Percentiles rank a stretch among this genome's conserved stretches.
Conservation (phyloP, 2,888 invertebrate genomes). For the Polydesmus complanatus region DNA sequence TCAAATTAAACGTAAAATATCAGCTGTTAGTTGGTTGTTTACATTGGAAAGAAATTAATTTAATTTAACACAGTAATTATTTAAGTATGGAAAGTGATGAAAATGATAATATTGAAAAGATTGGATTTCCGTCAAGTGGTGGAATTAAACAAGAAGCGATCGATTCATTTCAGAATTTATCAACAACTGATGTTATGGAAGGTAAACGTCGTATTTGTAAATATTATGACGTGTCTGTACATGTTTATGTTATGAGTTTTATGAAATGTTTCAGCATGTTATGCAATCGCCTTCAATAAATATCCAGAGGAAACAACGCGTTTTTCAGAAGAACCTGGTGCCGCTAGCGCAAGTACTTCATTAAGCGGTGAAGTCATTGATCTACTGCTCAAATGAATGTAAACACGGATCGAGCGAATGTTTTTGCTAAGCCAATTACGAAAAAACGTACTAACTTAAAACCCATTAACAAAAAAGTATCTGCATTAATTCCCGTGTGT, state of each 20-base stretch:
- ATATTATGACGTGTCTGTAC: no score
- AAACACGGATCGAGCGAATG: constrained; percentile 20
- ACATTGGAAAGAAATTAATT: no score
- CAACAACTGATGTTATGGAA: constrained; percentile 19
- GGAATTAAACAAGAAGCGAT: constrained; percentile 43
- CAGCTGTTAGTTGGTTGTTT: no score
- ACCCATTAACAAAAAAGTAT: background rate
- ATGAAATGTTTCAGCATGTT: background rate
- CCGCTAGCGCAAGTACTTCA: constrained; percentile 31
- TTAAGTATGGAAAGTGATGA: background rate
- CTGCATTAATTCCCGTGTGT: background rate
- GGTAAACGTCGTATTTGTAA: constrained; percentile 3
- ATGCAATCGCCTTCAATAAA: constrained; percentile 13
- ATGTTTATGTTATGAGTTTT: no score
- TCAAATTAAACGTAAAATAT: no score
- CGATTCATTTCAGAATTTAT: constrained; percentile 18
- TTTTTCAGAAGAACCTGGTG: constrained; percentile 45
- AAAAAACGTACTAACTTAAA: constrained; percentile 29
- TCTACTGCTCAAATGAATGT: constrained; percentile 15
- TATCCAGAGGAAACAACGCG: constrained; percentile 35
- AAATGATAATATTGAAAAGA: background rate
- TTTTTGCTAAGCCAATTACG: constrained; percentile 13
- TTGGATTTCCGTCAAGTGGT: background rate
- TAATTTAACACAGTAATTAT: no score
- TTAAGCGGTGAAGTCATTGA: constrained; percentile 12